Evolutionary conservation across 2,113 vertebrate species (phyloP).

Genomic region (Apistogramma diplotaenia): DNA sequence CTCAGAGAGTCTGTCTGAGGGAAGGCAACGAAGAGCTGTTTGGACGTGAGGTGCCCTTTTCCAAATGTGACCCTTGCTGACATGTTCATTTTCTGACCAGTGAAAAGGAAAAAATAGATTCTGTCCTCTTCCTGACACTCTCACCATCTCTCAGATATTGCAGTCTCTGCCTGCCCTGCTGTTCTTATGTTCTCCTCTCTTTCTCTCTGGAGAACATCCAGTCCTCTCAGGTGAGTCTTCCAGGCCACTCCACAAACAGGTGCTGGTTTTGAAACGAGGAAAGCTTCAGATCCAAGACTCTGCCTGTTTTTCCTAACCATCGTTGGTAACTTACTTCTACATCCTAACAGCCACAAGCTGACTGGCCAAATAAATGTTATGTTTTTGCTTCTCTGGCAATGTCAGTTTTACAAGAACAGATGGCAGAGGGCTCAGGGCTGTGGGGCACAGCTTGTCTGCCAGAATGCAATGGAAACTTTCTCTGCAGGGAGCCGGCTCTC

Average conservation of each 20-base stretch:
- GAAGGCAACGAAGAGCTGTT: slow-evolving; percentile 60
- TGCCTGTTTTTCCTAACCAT: not conserved
- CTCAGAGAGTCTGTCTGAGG: slow-evolving; percentile 49
- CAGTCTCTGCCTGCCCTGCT: slow-evolving; percentile 24
- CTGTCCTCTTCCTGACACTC: slow-evolving; percentile 22
- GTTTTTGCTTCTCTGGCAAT: slow-evolving; percentile 43
- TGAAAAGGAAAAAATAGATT: not conserved
- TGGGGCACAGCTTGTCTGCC: slow-evolving; percentile 63
- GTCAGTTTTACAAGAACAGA: slow-evolving; percentile 57
- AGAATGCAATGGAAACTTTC: slow-evolving; percentile 69
- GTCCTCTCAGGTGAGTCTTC: slow-evolving; percentile 25
- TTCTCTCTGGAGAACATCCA: slow-evolving; percentile 45
- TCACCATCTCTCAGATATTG: slow-evolving; percentile 5
- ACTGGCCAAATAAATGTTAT: slow-evolving; percentile 34
- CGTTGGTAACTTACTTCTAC: not conserved
- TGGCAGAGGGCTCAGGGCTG: slow-evolving; percentile 62
- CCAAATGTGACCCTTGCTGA: slow-evolving; percentile 59
- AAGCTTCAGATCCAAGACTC: not conserved
- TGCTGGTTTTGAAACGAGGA: not conserved
- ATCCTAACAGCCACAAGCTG: slow-evolving; percentile 45
- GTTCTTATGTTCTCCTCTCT: slow-evolving; percentile 29
- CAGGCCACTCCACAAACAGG: not conserved
- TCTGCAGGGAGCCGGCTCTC: slow-evolving; percentile 34
- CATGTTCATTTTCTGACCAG: slow-evolving; percentile 54
- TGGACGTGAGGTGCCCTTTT: slow-evolving; percentile 52